Evolutionary conservation across 2,888 invertebrate species (phyloP).

Genomic region (Nemoura dubitans): DNA sequence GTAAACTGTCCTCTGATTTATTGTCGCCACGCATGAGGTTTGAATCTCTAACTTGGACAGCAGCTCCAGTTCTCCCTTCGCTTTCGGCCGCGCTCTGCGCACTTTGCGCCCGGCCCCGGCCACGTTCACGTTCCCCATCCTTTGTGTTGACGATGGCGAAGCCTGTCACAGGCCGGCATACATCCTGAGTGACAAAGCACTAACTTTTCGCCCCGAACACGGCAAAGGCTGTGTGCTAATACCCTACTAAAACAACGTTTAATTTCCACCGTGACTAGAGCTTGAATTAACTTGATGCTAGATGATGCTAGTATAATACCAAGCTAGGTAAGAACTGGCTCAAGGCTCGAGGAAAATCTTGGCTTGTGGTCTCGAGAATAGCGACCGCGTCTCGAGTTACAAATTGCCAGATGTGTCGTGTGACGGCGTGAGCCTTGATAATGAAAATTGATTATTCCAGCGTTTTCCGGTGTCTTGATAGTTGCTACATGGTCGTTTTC

Average conservation of each 20-base stretch:
- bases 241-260: slow-evolving; percentile 37
- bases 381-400: neutral
- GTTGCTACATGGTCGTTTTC: neutral
- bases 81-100: neutral
- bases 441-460: neutral
- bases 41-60: slow-evolving; percentile 41
- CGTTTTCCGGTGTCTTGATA: neutral
- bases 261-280: slow-evolving; percentile 17
- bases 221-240: slow-evolving; percentile 28
- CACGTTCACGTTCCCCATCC: neutral
- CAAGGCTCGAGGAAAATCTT: neutral
- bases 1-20: slow-evolving; percentile 45
- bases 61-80: neutral
- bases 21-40: slow-evolving; percentile 44
- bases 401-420: neutral
- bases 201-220: slow-evolving; percentile 14
- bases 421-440: neutral
- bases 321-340: neutral
- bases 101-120: neutral
- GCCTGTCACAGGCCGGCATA: neutral
- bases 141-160: slow-evolving; percentile 19
- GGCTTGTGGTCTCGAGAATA: neutral
- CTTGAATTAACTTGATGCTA: neutral
- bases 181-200: slow-evolving; percentile 26
- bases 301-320: neutral